phyloP scores from a whole-genome alignment of 2,888 invertebrate species.

The Amblyjoppa fuscipennis region DNA sequence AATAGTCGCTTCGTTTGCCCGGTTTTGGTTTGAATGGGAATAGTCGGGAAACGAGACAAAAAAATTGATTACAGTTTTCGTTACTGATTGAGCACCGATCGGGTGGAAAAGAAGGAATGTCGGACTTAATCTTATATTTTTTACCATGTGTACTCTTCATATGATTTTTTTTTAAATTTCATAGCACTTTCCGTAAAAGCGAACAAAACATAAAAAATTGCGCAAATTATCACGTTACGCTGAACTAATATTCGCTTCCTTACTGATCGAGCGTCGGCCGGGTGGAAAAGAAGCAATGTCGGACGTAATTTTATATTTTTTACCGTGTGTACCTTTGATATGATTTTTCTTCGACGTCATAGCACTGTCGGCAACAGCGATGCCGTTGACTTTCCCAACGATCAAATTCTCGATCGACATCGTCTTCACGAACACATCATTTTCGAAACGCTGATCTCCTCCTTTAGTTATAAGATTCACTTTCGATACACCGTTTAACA shows the following conservation, averaged over 20 bases:
- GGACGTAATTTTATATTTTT: background rate
- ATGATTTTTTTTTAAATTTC: conserved; percentile 76
- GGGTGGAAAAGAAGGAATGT: too few species aligned
- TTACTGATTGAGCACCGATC: too few species aligned
- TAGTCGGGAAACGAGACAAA: too few species aligned
- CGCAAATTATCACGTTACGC: too few species aligned
- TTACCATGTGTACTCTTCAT: conserved; percentile 74
- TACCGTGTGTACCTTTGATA: conserved; percentile 74
- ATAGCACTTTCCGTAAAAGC: conserved; percentile 75
- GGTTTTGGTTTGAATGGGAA: too few species aligned
- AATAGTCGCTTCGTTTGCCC: too few species aligned
- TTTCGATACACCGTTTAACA: conserved; percentile 72
- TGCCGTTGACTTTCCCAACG: conserved; percentile 75
- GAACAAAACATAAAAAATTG: conserved; percentile 28
- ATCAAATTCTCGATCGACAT: conserved; percentile 72
- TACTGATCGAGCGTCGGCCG: too few species aligned
- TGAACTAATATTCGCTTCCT: too few species aligned
- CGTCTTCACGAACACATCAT: conserved; percentile 67
- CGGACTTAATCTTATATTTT: background rate
- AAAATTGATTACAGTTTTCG: too few species aligned
- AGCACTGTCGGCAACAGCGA: conserved; percentile 75
- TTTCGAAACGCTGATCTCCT: conserved; percentile 74
- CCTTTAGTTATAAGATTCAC: conserved; percentile 72
- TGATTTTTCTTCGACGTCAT: conserved; percentile 76
- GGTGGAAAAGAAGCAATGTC: too few species aligned